These are phyloP conservation scores for Busseola fusca DNA, from an alignment of 2,888 invertebrate genomes.

Conservation along the genomic window DNA sequence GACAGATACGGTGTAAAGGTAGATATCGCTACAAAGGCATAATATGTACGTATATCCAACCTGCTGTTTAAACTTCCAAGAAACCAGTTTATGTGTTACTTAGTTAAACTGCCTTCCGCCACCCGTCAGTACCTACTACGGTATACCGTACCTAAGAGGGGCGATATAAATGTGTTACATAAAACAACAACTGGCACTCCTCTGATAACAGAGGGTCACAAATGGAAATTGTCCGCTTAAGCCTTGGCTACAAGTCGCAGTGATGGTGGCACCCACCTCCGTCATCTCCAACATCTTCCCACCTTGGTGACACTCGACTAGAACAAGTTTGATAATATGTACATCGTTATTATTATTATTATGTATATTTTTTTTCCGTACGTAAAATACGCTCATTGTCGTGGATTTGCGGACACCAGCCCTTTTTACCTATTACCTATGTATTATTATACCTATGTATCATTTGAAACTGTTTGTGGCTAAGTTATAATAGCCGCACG, in stretches of 20 bases:
- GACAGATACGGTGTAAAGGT: background rate
- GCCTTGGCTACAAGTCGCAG: constrained; percentile 55
- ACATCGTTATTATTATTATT: background rate
- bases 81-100: constrained; percentile 3
- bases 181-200: constrained; percentile 42
- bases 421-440: too few species aligned
- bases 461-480: background rate
- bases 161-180: constrained; percentile 33
- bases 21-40: background rate
- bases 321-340: background rate
- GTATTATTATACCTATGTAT: too few species aligned
- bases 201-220: constrained; percentile 48
- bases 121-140: constrained; percentile 1
- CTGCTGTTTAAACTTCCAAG: background rate
- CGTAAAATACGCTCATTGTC: too few species aligned
- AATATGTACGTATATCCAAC: too few species aligned
- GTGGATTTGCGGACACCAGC: too few species aligned
- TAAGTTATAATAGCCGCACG: background rate
- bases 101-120: constrained; percentile 3
- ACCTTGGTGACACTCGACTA: constrained; percentile 9
- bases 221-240: constrained; percentile 55
- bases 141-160: constrained; percentile 16
- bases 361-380: too few species aligned
- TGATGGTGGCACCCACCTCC: background rate
- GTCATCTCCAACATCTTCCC: background rate